Base-by-base conservation (phyloP, 2,113 vertebrate genomes). In the Lycaon pictus region DNA sequence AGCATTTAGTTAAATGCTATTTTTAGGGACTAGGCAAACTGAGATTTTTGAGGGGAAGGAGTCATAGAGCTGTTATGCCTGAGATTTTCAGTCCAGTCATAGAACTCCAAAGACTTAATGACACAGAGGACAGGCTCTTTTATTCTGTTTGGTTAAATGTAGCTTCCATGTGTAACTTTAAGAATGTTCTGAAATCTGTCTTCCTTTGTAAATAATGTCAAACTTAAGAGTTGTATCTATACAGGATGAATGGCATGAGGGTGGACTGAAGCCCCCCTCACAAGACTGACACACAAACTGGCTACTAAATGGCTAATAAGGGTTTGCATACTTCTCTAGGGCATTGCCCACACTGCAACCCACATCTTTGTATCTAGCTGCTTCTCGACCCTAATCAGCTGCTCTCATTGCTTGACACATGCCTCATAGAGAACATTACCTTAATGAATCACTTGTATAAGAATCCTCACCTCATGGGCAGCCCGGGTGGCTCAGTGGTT, bases 41-140 rank as follows among this genome's bases (percentile, higher is more conserved):
- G 15, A n/a, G 53, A 13, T 1, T 55, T 88, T 88, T 82, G 51
- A 17, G 22, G 35, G 16, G 37, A 29, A 43, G 67, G 11, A 11
- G 69, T 97, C 84, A 5, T 71, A 60, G 63, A 71, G 37, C 67
- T 96, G 84, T 29, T 22, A 58, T 90, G 84, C 23, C 15, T 95
- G 9, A 71, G 32, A 17, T 35, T 81, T 90, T 53, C 2, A 92
- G 72, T 83, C 72, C 65, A 82, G n/a, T 92, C 90, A 9, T 95
- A 0, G 85, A 86, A 90, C 80, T 77, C 35, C 84, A 82, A 82
- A 63, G 19, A 76, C 12, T 8, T 86, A 32, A 80, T 84, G 63
- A 87, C 53, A 15, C 20, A 81, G 62, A n/a, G 19, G 6, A 25
- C 17, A 25, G 37, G 11, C 25, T 53, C 25, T 23, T 72, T 79